Evolutionary conservation across 2,113 vertebrate genomes (phyloP), one percentile per base, ranked within the genome.

Genomic region (Carollia perspicillata): DNA sequence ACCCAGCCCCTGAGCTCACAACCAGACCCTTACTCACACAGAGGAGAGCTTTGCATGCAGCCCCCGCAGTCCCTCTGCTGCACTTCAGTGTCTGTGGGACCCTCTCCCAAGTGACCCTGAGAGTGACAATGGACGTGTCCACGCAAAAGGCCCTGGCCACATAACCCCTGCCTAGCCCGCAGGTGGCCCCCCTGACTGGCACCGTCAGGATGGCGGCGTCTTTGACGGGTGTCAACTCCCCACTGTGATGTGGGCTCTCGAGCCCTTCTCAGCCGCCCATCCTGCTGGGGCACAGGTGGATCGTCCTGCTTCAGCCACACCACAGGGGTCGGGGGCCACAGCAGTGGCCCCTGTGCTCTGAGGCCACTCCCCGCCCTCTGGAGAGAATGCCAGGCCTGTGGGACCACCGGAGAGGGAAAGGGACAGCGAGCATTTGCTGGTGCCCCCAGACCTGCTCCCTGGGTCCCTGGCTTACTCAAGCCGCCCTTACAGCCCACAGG

Each of bases 401-500:
- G 16, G 84, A 2, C 3, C 1, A 8, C 12, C 11, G 37, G 17
- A 16, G 35, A 16, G 9, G 22, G 5, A 2, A 16, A 8, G 63
- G 81, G 20, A n/a, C 35, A 4, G n/a, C 0, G 16, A 6, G 30
- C 5, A 12, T 16, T 3, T 11, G 16, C 30, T 8, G 8, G n/a
- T 8, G 30, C 16, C 80, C 12, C 2, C 12, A 60, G 71, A 23
- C 12, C 10, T 3, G 23, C 40, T n/a, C 6, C 0, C 33, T 2
- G 33, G 2, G 33, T 10, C 0, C 60, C 3, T 6, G 0, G 18
- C 63, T 12, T 0, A 11, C 3, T 8, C 20, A 1, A 1, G 37
- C 26, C 0, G 1, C 37, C 2, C 0, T 2, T 0, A 33, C 0
- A 1, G 74, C 10, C 12, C 42, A 11, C 10, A 1, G 14, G 3